These are phyloP conservation scores for Spisula solida DNA, from an alignment of 2,888 invertebrate genomes.

Conservation along the genomic window DNA sequence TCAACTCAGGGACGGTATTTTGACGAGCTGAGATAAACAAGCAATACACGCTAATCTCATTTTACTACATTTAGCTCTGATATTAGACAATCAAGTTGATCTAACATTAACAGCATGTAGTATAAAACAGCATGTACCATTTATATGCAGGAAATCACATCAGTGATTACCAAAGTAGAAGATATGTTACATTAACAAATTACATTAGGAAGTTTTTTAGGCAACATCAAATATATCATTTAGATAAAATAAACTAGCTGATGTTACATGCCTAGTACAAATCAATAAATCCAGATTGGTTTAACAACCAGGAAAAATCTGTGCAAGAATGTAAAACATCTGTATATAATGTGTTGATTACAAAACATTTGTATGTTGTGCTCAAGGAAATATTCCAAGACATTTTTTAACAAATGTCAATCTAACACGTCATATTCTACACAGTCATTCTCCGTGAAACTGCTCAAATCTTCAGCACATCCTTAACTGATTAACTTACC, in stretches of 20 bases:
- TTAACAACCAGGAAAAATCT: background rate
- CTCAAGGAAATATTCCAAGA: too few species aligned
- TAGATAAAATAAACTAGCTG: background rate
- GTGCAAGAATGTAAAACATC: background rate
- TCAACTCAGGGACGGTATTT: too few species aligned
- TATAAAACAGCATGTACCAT: background rate
- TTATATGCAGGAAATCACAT: background rate
- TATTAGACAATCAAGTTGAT: background rate
- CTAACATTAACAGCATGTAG: background rate
- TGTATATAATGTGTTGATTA: too few species aligned
- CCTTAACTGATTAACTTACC: too few species aligned
- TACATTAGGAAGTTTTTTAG: background rate
- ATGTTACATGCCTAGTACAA: background rate
- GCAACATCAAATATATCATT: background rate
- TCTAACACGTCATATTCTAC: too few species aligned
- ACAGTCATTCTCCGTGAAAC: too few species aligned
- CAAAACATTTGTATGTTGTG: too few species aligned
- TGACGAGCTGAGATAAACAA: too few species aligned
- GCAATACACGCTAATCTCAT: too few species aligned
- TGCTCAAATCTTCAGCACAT: too few species aligned
- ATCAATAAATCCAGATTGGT: background rate
- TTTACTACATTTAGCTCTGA: too few species aligned
- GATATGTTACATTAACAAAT: background rate
- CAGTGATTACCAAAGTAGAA: background rate
- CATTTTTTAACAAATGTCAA: too few species aligned